phyloP scores from a whole-genome alignment of 2,888 invertebrate species.

The Acanthosepion lycidas region DNA sequence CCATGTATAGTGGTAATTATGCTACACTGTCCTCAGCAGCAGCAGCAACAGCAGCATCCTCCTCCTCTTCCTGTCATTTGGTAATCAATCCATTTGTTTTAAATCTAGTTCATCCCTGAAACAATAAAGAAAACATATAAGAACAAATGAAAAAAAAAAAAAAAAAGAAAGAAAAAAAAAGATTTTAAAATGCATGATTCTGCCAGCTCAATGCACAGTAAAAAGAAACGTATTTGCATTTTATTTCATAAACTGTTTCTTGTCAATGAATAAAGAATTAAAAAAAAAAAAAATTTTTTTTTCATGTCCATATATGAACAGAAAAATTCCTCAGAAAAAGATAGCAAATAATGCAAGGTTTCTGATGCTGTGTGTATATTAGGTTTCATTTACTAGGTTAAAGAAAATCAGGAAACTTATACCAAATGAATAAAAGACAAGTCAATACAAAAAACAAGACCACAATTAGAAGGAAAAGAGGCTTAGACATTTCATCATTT shows the following conservation, averaged over 20 bases:
- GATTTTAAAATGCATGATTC: background rate
- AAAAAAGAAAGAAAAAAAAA: background rate
- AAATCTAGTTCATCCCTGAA: background rate
- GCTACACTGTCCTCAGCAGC: background rate
- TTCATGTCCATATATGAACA: no score
- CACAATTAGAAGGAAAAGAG: no score
- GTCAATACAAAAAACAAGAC: no score
- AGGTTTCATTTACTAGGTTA: no score
- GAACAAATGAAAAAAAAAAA: background rate
- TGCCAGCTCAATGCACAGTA: background rate
- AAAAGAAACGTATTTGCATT: background rate
- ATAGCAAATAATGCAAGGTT: no score
- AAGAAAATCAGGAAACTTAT: no score
- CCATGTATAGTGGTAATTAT: constrained; percentile 33
- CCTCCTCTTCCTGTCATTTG: background rate
- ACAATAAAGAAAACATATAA: background rate
- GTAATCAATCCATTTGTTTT: constrained; percentile 23
- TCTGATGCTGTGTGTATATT: no score
- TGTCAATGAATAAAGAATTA: background rate
- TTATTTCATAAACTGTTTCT: background rate
- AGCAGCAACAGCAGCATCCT: background rate
- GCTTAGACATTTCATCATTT: no score
- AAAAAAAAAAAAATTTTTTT: background rate
- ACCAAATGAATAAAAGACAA: no score
- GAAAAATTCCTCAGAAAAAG: no score